phyloP scores from a whole-genome alignment of 2,888 invertebrate species.

The Parthenolecanium corni region DNA sequence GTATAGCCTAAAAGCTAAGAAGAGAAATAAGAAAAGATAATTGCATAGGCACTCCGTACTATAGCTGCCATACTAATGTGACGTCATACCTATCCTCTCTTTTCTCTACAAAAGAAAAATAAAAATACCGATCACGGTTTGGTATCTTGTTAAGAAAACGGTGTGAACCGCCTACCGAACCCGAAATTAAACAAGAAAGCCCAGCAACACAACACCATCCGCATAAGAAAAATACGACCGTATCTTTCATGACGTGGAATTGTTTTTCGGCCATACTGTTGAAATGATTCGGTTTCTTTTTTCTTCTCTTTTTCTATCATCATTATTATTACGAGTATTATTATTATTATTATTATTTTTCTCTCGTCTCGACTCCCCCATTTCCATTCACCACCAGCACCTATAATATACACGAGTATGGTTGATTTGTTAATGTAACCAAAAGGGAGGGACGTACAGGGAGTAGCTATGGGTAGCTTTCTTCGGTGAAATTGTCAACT shows the following conservation, averaged over 20 bases:
- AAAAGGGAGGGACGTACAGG: too few relatives aligned
- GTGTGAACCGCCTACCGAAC: conserved; percentile 26
- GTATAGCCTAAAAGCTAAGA: not conserved
- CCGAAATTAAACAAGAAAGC: conserved; percentile 28
- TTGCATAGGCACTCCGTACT: conserved; percentile 23
- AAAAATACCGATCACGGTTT: conserved; percentile 10
- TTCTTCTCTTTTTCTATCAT: too few relatives aligned
- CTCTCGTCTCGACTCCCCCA: too few relatives aligned
- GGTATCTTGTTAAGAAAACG: conserved; percentile 26
- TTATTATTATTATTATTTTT: too few relatives aligned
- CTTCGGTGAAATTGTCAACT: too few relatives aligned
- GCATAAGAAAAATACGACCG: conserved; percentile 1
- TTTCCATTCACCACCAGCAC: too few relatives aligned
- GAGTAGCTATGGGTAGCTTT: too few relatives aligned
- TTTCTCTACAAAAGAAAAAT: conserved; percentile 8
- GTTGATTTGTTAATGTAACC: too few relatives aligned
- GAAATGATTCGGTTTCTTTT: not conserved
- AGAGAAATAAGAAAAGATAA: not conserved
- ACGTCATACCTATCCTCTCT: conserved; percentile 23
- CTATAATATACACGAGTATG: too few relatives aligned
- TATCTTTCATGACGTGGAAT: not conserved
- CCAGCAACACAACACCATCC: not conserved
- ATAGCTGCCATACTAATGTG: conserved; percentile 24
- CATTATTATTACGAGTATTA: too few relatives aligned
- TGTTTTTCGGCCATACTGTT: conserved; percentile 10